Evolutionary conservation across 2,113 vertebrate genomes (phyloP).

Genomic region (Polypterus senegalus): DNA sequence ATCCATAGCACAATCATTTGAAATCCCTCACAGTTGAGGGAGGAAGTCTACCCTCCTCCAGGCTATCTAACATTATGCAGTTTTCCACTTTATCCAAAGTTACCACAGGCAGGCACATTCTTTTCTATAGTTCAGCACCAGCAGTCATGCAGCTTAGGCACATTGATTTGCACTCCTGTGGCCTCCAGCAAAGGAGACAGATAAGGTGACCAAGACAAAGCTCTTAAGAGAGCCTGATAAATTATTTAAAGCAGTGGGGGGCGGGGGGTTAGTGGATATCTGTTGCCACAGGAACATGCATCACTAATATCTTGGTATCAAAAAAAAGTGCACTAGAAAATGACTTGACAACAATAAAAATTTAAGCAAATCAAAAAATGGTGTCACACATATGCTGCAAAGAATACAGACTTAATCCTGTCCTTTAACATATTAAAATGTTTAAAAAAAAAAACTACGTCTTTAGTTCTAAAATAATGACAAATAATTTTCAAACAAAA

Average conservation of each 20-base stretch:
- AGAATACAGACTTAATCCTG: too few species aligned
- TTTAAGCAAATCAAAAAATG: too few species aligned
- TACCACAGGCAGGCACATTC: constrained; percentile 11
- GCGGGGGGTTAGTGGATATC: constrained; percentile 41
- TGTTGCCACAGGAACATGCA: constrained; percentile 40
- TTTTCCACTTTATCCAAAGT: constrained; percentile 5
- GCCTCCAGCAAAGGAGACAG: constrained; percentile 41
- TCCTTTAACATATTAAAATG: too few species aligned
- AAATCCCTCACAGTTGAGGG: constrained; percentile 18
- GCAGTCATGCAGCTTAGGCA: constrained; percentile 19
- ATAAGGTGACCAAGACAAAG: constrained; percentile 45
- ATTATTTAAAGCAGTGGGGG: constrained; percentile 68
- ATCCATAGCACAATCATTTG: constrained; percentile 65
- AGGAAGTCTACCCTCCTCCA: constrained; percentile 13
- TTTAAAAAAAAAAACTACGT: too few species aligned
- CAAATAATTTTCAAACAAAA: too few species aligned
- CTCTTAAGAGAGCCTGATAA: constrained; percentile 44
- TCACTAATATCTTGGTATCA: constrained; percentile 51
- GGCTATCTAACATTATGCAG: constrained; percentile 25
- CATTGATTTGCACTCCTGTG: constrained; percentile 25
- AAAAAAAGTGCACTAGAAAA: not conserved
- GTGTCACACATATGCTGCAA: too few species aligned
- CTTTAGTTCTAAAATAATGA: too few species aligned
- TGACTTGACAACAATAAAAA: too few species aligned
- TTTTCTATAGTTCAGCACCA: constrained; percentile 17